These are phyloP conservation scores for Spodoptera frugiperda DNA, from an alignment of 1,140 invertebrate species.

Conservation along the genomic window DNA sequence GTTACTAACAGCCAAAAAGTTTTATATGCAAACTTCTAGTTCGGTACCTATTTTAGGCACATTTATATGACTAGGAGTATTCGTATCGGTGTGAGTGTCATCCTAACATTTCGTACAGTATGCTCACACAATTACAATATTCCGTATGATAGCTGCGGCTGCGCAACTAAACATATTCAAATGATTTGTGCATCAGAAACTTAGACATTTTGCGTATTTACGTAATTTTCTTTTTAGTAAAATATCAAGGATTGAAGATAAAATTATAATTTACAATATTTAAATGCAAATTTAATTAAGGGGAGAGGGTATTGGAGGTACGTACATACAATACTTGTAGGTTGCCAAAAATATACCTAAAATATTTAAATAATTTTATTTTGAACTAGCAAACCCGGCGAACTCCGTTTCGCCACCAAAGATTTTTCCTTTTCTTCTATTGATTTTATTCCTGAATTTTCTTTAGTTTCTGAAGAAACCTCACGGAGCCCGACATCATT, in stretches of 20 bases:
- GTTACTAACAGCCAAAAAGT: neutral
- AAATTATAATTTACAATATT: too few relatives aligned
- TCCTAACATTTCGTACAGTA: constrained; percentile 43
- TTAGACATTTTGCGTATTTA: neutral
- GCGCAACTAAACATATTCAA: constrained; percentile 38
- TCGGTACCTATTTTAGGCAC: too few relatives aligned
- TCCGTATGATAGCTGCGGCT: constrained; percentile 43
- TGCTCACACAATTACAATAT: constrained; percentile 52
- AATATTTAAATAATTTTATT: neutral
- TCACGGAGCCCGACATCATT: too few relatives aligned
- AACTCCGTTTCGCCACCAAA: too few relatives aligned
- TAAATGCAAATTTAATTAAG: too few relatives aligned
- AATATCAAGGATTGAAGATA: neutral
- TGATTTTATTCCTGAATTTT: too few relatives aligned
- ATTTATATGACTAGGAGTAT: neutral
- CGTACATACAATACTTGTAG: too few relatives aligned
- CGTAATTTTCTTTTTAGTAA: constrained; percentile 7
- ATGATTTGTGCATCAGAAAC: constrained; percentile 28
- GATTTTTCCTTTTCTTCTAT: too few relatives aligned
- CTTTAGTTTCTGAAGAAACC: too few relatives aligned
- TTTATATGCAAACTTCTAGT: neutral
- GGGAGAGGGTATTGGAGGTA: too few relatives aligned
- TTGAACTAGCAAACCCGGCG: too few relatives aligned
- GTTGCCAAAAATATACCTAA: too few relatives aligned
- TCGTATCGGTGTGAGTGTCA: constrained; percentile 41